Evolutionary conservation across 1,140 invertebrate genomes (phyloP).

Genomic region (Drepana arcuata): DNA sequence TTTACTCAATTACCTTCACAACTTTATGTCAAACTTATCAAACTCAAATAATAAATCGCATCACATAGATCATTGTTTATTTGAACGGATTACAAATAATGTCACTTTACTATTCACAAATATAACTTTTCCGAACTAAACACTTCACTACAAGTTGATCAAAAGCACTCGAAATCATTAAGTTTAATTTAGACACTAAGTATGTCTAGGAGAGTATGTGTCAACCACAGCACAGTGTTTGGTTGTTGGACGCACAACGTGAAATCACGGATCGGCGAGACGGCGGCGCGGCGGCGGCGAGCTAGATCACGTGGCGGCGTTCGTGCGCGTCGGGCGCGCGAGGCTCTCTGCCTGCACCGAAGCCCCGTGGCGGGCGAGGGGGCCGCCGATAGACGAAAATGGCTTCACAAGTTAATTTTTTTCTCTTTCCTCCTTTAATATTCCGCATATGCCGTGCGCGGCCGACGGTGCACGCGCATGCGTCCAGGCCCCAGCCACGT

Average conservation of each 20-base stretch:
- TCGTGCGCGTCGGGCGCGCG: slow-evolving; percentile 31
- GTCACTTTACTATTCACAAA: slow-evolving; percentile 17
- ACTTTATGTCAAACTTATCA: slow-evolving; percentile 9
- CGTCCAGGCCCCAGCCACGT: slow-evolving; percentile 44
- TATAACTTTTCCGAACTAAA: slow-evolving; percentile 23
- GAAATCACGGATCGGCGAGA: slow-evolving; percentile 36
- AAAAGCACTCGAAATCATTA: slow-evolving; percentile 18
- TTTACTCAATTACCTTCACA: slow-evolving; percentile 11
- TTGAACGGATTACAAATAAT: slow-evolving; percentile 10
- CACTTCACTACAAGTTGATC: slow-evolving; percentile 28
- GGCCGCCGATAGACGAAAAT: slow-evolving; percentile 66
- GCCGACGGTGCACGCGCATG: slow-evolving; percentile 60
- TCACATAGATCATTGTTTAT: slow-evolving; percentile 15
- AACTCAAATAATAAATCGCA: slow-evolving; percentile 4
- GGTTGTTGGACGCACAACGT: slow-evolving; percentile 32
- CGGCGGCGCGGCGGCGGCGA: slow-evolving; percentile 14
- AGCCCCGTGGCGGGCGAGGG: slow-evolving; percentile 44
- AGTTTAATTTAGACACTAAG: slow-evolving; percentile 1
- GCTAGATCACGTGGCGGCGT: slow-evolving; percentile 30
- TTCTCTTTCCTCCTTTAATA: slow-evolving; percentile 72
- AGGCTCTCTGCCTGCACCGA: slow-evolving; percentile 40
- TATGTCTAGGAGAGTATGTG: not conserved
- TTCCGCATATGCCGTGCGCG: slow-evolving; percentile 67
- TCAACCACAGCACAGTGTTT: slow-evolving; percentile 26
- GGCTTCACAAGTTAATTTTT: slow-evolving; percentile 72